Evolutionary conservation across 2,113 vertebrate genomes (phyloP).

Genomic region (Dolichotis patagonum): DNA sequence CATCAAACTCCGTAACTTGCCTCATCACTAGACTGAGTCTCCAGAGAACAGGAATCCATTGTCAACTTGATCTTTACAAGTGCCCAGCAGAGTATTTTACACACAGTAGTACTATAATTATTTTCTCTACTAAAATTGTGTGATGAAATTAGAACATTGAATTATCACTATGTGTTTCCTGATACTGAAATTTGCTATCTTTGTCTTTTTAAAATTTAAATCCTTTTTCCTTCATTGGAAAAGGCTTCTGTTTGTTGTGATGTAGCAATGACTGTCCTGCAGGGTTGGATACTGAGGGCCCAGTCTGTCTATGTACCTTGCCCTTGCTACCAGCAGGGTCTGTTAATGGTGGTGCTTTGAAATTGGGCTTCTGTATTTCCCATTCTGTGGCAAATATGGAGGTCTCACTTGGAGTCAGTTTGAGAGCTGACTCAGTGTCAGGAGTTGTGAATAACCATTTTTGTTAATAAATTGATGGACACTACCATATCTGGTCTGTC

Average conservation of each 20-base stretch:
- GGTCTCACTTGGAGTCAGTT: not conserved
- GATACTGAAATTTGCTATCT: not conserved
- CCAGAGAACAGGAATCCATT: not conserved
- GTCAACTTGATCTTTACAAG: too few relatives aligned
- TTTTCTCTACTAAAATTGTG: not conserved
- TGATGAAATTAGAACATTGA: not conserved
- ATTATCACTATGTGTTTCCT: not conserved
- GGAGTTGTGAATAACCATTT: rapidly evolving
- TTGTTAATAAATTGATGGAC: not conserved
- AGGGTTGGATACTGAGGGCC: too few relatives aligned
- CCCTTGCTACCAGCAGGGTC: rapidly evolving
- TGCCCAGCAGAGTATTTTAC: not conserved
- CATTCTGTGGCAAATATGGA: not conserved
- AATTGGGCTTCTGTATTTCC: rapidly evolving
- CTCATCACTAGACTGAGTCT: not conserved
- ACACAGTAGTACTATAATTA: not conserved
- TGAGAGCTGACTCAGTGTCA: not conserved
- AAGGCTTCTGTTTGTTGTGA: not conserved
- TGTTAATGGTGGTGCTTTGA: rapidly evolving
- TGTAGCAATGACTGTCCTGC: rapidly evolving
- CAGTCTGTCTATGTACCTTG: not conserved
- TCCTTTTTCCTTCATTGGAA: not conserved
- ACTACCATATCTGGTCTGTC: not conserved
- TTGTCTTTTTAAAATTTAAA: not conserved
- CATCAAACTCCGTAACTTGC: not conserved